phyloP scores from a whole-genome alignment of 2,888 invertebrate species.

The Sesia apiformis region DNA sequence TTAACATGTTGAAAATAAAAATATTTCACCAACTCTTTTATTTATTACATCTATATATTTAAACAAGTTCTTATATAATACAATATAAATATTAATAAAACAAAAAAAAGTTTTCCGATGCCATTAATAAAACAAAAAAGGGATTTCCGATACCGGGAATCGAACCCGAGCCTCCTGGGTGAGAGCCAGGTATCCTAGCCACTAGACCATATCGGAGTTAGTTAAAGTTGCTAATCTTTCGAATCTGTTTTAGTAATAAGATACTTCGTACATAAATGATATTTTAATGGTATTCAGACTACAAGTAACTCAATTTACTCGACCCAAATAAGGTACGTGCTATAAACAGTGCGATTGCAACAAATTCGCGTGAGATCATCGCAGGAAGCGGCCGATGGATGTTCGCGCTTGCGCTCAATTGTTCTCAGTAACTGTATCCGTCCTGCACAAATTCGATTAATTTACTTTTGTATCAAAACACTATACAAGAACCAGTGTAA shows the following conservation, averaged over 20 bases:
- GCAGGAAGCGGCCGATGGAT: conserved; percentile 22
- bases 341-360: conserved; percentile 21
- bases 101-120: conserved; percentile 34
- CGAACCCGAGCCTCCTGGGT: conserved; percentile 78
- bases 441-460: not conserved
- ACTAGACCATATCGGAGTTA: conserved; percentile 77
- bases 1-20: no score
- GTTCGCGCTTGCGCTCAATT: conserved; percentile 22
- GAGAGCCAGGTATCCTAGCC: conserved; percentile 77
- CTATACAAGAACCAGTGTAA: no score
- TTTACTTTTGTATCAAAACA: not conserved
- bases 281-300: not conserved
- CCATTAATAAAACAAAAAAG: conserved; percentile 21
- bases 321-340: conserved; percentile 29
- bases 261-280: no score
- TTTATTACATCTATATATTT: no score
- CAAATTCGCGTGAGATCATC: conserved; percentile 41
- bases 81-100: no score
- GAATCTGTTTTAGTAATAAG: no score
- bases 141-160: conserved; percentile 70
- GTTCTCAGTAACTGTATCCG: conserved; percentile 19
- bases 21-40: no score
- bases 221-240: no score
- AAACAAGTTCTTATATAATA: no score
- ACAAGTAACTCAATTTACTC: conserved; percentile 20